A percentile compares a stretch with the other conserved stretches of the same genome.
phyloP scores from a whole-genome alignment of 2,888 invertebrate genomes.

The Netelia fuscicornis region DNA sequence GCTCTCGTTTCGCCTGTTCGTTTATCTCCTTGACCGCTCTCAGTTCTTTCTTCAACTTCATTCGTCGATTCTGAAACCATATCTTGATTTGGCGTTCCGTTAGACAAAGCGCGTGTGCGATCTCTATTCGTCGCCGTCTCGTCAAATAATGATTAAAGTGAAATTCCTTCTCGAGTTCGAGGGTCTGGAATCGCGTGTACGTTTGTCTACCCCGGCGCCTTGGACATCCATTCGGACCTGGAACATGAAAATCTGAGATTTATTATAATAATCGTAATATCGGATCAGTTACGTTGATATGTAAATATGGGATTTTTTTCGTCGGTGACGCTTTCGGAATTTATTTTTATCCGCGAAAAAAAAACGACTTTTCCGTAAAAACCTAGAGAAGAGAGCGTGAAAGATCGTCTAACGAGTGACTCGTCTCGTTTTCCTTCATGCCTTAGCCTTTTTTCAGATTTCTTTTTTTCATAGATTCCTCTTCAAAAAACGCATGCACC shows the following conservation, averaged over 20 bases:
- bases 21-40: slow-evolving; percentile 97
- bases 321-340: neutral
- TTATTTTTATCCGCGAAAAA: neutral
- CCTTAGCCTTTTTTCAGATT: slow-evolving; percentile 19
- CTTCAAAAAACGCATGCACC: slow-evolving; percentile 57
- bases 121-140: slow-evolving; percentile 97
- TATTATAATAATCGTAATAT: slow-evolving; percentile 55
- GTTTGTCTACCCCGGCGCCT: slow-evolving; percentile 98
- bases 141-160: slow-evolving; percentile 99
- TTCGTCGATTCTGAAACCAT: slow-evolving; percentile 98
- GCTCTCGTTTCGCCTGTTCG: slow-evolving; percentile 95
- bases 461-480: slow-evolving; percentile 49
- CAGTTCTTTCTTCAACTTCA: slow-evolving; percentile 98
- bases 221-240: slow-evolving; percentile 98
- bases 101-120: slow-evolving; percentile 97
- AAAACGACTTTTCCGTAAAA: slow-evolving; percentile 9
- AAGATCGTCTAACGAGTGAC: slow-evolving; percentile 27
- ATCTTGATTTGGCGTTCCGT: slow-evolving; percentile 99
- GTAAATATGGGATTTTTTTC: neutral
- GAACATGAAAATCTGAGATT: slow-evolving; percentile 83
- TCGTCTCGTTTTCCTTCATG: slow-evolving; percentile 30
- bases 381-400: slow-evolving; percentile 32
- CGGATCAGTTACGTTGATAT: neutral
- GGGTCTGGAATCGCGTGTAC: slow-evolving; percentile 98
- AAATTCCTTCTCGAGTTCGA: slow-evolving; percentile 99